Evolutionary conservation across 2,888 invertebrate genomes (phyloP).

Genomic region (Magallana nippona): DNA sequence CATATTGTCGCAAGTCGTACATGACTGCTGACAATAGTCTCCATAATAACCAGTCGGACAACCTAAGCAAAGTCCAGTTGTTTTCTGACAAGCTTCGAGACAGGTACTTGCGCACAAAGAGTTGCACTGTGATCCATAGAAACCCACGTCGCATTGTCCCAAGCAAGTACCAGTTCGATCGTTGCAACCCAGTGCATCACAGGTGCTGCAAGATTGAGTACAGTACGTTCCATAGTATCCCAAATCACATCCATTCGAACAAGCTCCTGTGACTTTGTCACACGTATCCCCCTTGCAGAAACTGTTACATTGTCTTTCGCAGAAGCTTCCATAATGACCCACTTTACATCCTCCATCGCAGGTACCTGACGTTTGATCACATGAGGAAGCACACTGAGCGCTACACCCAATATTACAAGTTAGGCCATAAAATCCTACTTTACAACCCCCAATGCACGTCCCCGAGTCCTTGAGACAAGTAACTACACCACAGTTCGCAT

Average conservation of each 20-base stretch:
- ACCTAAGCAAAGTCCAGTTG: constrained; percentile 33
- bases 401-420: constrained; percentile 39
- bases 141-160: constrained; percentile 24
- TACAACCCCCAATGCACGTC: constrained; percentile 44
- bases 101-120: constrained; percentile 24
- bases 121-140: constrained; percentile 45
- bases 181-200: constrained; percentile 22
- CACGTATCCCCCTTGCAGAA: constrained; percentile 24
- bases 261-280: constrained; percentile 35
- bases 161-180: constrained; percentile 20
- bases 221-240: constrained; percentile 43
- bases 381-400: constrained; percentile 21
- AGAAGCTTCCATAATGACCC: constrained; percentile 43
- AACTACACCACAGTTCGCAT: constrained; percentile 2
- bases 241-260: constrained; percentile 31
- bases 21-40: constrained; percentile 28
- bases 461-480: constrained; percentile 42
- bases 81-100: constrained; percentile 36
- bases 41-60: constrained; percentile 45
- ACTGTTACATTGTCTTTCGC: constrained; percentile 30
- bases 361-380: constrained; percentile 38
- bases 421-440: constrained; percentile 38
- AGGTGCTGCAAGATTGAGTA: constrained; percentile 35
- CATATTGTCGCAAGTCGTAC: constrained; percentile 26
- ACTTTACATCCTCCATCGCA: constrained; percentile 31